Evolutionary conservation across 1,140 invertebrate species (phyloP).

Genomic region (Cydia fagiglandana): DNA sequence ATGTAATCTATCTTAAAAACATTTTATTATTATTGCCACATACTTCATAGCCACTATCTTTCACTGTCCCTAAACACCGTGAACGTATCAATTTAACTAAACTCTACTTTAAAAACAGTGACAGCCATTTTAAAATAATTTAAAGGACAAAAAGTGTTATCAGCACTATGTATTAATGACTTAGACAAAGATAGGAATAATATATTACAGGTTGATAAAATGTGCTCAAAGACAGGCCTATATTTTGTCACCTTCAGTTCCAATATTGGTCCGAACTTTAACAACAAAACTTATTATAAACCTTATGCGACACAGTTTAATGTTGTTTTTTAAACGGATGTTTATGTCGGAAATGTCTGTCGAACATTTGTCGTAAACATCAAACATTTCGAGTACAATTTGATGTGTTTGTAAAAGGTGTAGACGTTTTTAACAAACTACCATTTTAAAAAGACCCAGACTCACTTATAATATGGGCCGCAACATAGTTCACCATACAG

Average conservation of each 20-base stretch:
- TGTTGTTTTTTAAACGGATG: constrained; percentile 2
- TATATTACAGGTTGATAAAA: constrained; percentile 7
- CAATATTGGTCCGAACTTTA: background rate
- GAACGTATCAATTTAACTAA: constrained; percentile 9
- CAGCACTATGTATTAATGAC: constrained; percentile 30
- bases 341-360: constrained; percentile 37
- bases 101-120: background rate
- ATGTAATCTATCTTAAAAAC: background rate
- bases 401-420: constrained; percentile 62
- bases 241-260: constrained; percentile 12
- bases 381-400: constrained; percentile 58
- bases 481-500: constrained; percentile 22
- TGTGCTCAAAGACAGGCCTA: background rate
- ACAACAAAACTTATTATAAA: background rate
- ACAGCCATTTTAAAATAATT: background rate
- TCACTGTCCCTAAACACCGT: background rate
- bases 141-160: constrained; percentile 1
- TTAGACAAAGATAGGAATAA: constrained; percentile 18
- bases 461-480: background rate
- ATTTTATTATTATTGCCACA: background rate
- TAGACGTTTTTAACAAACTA: constrained; percentile 44
- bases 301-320: background rate
- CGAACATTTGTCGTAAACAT: constrained; percentile 55
- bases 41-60: background rate
- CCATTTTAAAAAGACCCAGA: constrained; percentile 39